Evolutionary conservation across 2,113 vertebrate species (phyloP).

Genomic region (Actenoides lindsayi): DNA sequence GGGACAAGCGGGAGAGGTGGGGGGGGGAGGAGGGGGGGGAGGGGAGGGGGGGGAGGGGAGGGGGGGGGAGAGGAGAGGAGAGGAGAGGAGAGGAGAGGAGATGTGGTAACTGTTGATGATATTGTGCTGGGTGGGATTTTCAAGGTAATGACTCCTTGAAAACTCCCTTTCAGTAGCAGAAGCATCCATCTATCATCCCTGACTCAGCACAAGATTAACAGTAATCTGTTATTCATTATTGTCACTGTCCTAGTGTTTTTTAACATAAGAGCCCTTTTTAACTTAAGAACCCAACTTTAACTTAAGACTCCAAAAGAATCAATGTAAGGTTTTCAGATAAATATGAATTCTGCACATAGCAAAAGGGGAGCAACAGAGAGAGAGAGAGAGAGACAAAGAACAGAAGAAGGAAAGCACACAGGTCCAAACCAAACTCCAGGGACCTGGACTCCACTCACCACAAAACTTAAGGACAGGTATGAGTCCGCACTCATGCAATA

Average conservation of each 20-base stretch:
- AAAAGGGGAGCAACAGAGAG: not conserved
- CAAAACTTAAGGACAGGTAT: not conserved
- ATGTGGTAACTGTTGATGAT: not conserved
- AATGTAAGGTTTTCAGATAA: not conserved
- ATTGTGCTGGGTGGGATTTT: not conserved
- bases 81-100: not conserved
- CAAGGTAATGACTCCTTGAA: not conserved
- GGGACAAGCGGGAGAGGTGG: no score
- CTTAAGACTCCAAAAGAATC: not conserved
- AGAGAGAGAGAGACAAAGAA: not conserved
- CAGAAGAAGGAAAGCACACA: not conserved
- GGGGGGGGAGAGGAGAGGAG: not conserved
- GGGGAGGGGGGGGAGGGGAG: not conserved
- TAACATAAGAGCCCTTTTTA: not conserved
- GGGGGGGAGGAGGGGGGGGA: no score
- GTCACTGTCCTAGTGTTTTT: not conserved
- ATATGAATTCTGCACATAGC: not conserved
- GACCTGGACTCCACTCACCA: not conserved
- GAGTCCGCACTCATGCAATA: not conserved
- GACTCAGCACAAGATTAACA: not conserved
- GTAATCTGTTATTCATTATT: not conserved
- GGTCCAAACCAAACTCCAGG: not conserved
- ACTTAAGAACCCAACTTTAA: not conserved
- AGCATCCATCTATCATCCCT: not conserved
- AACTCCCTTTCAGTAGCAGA: not conserved